phyloP scores from a whole-genome alignment of 1,140 invertebrate species.

The Hypsibius dujardini region DNA sequence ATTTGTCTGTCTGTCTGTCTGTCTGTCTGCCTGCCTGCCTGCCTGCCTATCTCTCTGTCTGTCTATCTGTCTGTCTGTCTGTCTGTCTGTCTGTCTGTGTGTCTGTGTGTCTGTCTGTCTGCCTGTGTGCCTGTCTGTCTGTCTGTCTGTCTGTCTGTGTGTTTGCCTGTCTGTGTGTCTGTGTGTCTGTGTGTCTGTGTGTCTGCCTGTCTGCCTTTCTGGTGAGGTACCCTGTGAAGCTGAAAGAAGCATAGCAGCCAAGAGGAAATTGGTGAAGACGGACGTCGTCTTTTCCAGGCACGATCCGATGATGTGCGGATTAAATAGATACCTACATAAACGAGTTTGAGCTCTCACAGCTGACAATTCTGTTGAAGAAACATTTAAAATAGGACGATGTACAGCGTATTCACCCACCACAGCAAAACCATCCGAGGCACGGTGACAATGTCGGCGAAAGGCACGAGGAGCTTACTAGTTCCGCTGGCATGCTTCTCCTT shows the following conservation, averaged over 20 bases:
- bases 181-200: too few species aligned
- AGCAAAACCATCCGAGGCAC: neutral
- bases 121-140: too few species aligned
- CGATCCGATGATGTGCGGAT: constrained; percentile 71
- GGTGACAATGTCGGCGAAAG: neutral
- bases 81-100: too few species aligned
- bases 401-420: neutral
- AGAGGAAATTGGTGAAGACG: constrained; percentile 65
- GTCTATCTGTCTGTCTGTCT: too few species aligned
- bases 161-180: too few species aligned
- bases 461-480: neutral
- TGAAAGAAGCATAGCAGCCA: constrained; percentile 48
- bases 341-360: neutral
- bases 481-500: neutral
- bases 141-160: too few species aligned
- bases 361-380: too few species aligned
- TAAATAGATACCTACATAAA: constrained; percentile 64
- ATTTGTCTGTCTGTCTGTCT: constrained; percentile 9
- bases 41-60: too few species aligned
- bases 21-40: too few species aligned
- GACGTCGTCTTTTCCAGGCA: constrained; percentile 80
- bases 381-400: neutral
- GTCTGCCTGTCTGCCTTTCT: too few species aligned
- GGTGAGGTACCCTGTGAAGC: constrained; percentile 31
- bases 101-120: neutral